A percentile compares a stretch with the other conserved stretches of the same genome.
Evolutionary conservation across 2,797 vertebrate genomes (phyloP).

Genomic region (Bucorvus abyssinicus): DNA sequence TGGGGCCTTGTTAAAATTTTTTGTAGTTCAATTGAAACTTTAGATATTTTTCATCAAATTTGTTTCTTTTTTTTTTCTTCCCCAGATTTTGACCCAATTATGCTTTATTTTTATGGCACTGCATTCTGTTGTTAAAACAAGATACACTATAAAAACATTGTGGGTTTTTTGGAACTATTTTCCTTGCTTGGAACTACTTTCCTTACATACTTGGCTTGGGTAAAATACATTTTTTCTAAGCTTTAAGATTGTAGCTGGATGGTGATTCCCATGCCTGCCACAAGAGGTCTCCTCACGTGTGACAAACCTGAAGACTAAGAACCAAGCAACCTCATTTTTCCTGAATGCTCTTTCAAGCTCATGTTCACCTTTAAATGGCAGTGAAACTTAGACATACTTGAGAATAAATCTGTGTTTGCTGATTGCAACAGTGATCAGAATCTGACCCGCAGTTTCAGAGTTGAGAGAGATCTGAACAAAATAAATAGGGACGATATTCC

Average conservation of each 20-base stretch:
- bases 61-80: background rate
- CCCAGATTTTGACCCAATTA: background rate
- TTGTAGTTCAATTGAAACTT: slow-evolving; percentile 34
- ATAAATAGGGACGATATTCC: background rate
- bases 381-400: background rate
- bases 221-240: background rate
- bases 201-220: background rate
- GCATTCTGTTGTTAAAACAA: background rate
- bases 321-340: background rate
- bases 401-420: background rate
- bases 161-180: background rate
- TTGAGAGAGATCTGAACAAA: background rate
- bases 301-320: background rate
- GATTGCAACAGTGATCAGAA: background rate
- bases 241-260: background rate
- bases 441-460: background rate
- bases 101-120: background rate
- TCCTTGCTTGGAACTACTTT: background rate
- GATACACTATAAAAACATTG: background rate
- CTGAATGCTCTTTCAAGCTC: background rate
- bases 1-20: slow-evolving; percentile 2
- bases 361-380: background rate
- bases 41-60: slow-evolving; percentile 7
- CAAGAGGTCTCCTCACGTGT: background rate
- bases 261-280: background rate